Conservation (phyloP, 2,113 vertebrate genomes). For the Panurus biarmicus region DNA sequence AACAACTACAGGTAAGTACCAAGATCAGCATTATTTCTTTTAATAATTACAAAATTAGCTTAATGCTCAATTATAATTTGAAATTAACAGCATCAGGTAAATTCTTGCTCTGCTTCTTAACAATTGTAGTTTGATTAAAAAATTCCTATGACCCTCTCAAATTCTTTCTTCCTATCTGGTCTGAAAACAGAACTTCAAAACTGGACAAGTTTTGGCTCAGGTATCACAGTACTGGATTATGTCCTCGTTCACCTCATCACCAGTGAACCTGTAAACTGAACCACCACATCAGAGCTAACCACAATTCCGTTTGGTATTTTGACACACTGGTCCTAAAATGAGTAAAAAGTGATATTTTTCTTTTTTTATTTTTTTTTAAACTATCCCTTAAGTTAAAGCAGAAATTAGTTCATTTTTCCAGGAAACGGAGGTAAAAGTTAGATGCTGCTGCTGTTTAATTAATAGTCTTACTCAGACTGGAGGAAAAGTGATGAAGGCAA, state of each 20-base stretch:
- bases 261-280: neutral
- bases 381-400: neutral
- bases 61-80: neutral
- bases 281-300: neutral
- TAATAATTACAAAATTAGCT: neutral
- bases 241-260: accelerated
- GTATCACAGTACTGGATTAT: neutral
- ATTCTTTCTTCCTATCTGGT: neutral
- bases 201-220: neutral
- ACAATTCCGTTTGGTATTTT: neutral
- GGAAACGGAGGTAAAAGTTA: neutral
- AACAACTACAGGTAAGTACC: neutral
- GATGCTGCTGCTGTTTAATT: neutral
- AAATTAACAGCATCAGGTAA: neutral
- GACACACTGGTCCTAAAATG: neutral
- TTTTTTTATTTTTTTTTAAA: neutral
- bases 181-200: neutral
- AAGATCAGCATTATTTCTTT: neutral
- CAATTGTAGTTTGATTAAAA: neutral
- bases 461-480: neutral
- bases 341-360: neutral
- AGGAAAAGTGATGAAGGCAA: neutral
- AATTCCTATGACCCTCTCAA: neutral
- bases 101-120: neutral
- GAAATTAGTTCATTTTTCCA: neutral